phyloP scores from a whole-genome alignment of 2,797 vertebrate genomes.

The Smutsia gigantea region DNA sequence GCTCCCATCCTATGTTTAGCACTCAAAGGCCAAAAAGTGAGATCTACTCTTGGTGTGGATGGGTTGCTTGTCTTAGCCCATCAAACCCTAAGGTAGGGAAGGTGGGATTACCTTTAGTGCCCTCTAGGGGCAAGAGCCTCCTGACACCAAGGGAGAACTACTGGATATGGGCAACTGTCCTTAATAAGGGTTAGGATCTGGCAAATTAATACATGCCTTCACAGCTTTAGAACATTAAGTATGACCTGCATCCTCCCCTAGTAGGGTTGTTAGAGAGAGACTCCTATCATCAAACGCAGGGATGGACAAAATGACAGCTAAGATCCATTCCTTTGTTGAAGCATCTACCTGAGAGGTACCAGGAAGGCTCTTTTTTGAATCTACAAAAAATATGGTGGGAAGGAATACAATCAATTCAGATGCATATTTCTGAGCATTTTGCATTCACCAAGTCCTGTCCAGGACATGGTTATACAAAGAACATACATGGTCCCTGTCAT shows the following conservation, averaged over 20 bases:
- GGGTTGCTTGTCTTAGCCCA: not conserved
- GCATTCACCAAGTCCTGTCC: not conserved
- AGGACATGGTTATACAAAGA: not conserved
- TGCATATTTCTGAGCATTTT: slow-evolving; percentile 18
- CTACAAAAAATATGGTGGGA: not conserved
- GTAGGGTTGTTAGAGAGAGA: not conserved
- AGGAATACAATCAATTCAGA: not conserved
- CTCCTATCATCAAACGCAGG: not conserved
- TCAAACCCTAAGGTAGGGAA: not conserved
- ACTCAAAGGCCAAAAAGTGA: slow-evolving; percentile 3
- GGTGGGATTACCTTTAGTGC: not conserved
- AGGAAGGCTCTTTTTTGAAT: not conserved
- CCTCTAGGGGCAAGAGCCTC: not conserved
- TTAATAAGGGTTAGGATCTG: not conserved
- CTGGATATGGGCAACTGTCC: not conserved
- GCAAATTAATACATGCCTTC: not conserved
- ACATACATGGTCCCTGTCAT: not conserved
- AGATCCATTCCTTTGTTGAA: not conserved
- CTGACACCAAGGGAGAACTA: not conserved
- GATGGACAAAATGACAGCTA: not conserved
- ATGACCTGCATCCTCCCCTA: not conserved
- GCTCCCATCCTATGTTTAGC: not conserved
- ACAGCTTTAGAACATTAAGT: not conserved
- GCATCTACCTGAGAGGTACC: not conserved
- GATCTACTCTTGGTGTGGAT: not conserved